Percentiles rank a stretch among this genome's conserved stretches.
These are phyloP conservation scores for Microctonus brassicae DNA, from an alignment of 2,888 invertebrate genomes.

Conservation along the genomic window DNA sequence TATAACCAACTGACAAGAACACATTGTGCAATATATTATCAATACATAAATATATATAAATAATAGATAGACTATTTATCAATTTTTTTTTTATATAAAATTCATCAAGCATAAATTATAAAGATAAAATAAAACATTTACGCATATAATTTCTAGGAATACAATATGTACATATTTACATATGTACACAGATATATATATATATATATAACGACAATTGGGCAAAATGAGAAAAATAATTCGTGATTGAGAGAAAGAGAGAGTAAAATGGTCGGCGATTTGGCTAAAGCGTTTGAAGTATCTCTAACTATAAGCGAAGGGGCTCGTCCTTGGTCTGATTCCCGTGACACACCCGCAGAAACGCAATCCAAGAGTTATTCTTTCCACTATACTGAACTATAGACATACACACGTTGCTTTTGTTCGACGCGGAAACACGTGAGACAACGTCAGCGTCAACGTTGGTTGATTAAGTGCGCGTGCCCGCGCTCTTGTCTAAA, in stretches of 20 bases:
- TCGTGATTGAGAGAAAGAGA: neutral
- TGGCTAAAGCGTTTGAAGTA: constrained; percentile 18
- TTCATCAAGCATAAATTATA: neutral
- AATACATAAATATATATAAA: neutral
- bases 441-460: constrained; percentile 22
- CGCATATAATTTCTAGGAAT: too few species aligned
- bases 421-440: constrained; percentile 35
- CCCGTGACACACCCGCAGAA: constrained; percentile 40
- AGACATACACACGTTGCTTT: constrained; percentile 15
- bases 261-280: constrained; percentile 25
- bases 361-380: constrained; percentile 27
- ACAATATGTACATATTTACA: too few species aligned
- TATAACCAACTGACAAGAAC: neutral
- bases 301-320: constrained; percentile 17
- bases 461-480: neutral
- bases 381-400: constrained; percentile 8
- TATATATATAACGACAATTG: constrained; percentile 3
- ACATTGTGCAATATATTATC: neutral
- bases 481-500: neutral
- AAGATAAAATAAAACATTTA: neutral
- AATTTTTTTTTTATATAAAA: neutral
- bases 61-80: constrained; percentile 1
- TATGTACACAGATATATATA: neutral
- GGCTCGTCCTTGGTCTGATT: constrained; percentile 43
- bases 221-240: constrained; percentile 6